Base-by-base conservation (phyloP, 2,888 invertebrate genomes). In the Tenodera sinensis region DNA sequence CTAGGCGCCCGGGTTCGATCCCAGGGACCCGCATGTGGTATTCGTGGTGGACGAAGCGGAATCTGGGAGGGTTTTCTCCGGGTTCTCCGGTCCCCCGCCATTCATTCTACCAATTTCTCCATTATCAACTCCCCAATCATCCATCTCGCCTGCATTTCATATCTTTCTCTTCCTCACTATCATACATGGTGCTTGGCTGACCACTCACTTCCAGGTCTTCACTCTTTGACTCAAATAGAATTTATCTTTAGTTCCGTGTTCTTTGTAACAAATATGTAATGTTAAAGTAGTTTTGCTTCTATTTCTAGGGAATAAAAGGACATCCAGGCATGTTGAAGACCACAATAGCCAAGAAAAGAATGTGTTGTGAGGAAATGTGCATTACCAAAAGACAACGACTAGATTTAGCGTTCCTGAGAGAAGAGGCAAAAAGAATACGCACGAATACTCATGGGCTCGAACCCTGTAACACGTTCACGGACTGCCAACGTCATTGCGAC, bases 381-480 rank as follows among this genome's bases (percentile, higher is more conserved):
- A 71, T 20, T 71, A 25, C 20, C 54, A 71, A 71, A 71, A 71
- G 54, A 20, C 20, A 71, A 20, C 20, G 25, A 71, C 20, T 4
- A 6, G 54, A 71, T 71, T 71, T 71, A 71, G 54, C 25, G 54
- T 71, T 71, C 54, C 20, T 71, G 54, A 20, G 42, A 42, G 12
- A 71, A 71, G 54, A 20, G 54, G 54, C 54, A 71, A 71, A 71
- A 71, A 71, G 54, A 71, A 71, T 71, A 71, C 54, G 54, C 54
- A 71, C 54, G 54, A 71, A 71, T 71, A 71, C 54, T 71, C 54
- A 86, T 42, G 83, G 83, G 28, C 81, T 87, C 87, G 83, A 87
- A 87, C 87, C 83, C 34, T 42, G 42, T 25, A 83, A 87, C 87
- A 87, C 27, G 83, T 83, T 87, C 87, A 87, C 87, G 87, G 87